A percentile compares a stretch with the other conserved stretches of the same genome.
These are phyloP conservation scores for Cecropterus lyciades DNA, from an alignment of 1,140 invertebrate genomes.

Conservation along the genomic window DNA sequence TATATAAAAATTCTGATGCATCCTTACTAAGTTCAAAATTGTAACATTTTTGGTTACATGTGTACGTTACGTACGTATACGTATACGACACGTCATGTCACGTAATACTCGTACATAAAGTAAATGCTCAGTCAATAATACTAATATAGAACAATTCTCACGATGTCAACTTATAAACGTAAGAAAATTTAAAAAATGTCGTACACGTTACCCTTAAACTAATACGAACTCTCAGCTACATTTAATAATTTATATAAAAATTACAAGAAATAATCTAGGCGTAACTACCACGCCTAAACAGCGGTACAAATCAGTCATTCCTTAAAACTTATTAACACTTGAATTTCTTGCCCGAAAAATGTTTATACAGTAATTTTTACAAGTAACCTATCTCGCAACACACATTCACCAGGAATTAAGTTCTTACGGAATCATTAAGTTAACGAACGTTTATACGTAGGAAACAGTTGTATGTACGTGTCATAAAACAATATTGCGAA, in stretches of 20 bases:
- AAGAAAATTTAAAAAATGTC: slow-evolving; percentile 44
- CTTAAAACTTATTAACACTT: slow-evolving; percentile 71
- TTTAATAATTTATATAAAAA: slow-evolving; percentile 60
- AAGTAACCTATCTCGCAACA: slow-evolving; percentile 35
- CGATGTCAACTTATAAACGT: slow-evolving; percentile 48
- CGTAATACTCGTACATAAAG: too few relatives aligned
- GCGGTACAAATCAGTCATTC: slow-evolving; percentile 76
- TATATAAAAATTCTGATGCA: slow-evolving; percentile 41
- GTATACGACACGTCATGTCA: slow-evolving; percentile 16
- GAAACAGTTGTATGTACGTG: slow-evolving; percentile 16
- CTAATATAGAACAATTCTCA: slow-evolving; percentile 39
- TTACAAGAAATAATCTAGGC: slow-evolving; percentile 73
- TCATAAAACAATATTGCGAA: slow-evolving; percentile 16
- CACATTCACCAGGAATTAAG: slow-evolving; percentile 34
- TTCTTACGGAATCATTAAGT: slow-evolving; percentile 7
- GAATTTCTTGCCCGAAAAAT: slow-evolving; percentile 33
- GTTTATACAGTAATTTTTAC: slow-evolving; percentile 30
- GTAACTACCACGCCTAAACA: slow-evolving; percentile 72
- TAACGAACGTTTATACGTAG: slow-evolving; percentile 13
- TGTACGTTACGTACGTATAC: slow-evolving; percentile 3
- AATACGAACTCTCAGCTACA: slow-evolving; percentile 39
- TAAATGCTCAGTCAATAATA: slow-evolving; percentile 55
- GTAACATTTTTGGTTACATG: slow-evolving; percentile 33
- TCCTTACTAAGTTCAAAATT: slow-evolving; percentile 14
- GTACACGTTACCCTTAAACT: slow-evolving; percentile 40